Conservation (phyloP, 2,797 vertebrate genomes). For the Vultur gryphus region DNA sequence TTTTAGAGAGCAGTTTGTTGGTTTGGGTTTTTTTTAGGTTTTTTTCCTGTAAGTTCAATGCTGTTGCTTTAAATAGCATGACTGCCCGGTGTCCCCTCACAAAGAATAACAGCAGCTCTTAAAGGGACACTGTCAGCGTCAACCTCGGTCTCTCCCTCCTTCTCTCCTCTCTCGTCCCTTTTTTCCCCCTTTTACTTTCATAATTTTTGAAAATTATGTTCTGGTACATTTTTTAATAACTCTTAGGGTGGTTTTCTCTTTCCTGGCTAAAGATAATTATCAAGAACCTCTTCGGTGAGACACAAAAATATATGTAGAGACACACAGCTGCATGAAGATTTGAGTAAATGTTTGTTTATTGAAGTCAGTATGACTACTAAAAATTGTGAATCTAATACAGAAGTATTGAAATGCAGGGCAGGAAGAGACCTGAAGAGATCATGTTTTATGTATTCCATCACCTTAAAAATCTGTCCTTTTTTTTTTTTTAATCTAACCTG, state of each 20-base stretch:
- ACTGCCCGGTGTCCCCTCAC: neutral
- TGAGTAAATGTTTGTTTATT: neutral
- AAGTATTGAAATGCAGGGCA: neutral
- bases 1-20: neutral
- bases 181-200: neutral
- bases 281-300: neutral
- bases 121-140: neutral
- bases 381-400: neutral
- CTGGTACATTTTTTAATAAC: neutral
- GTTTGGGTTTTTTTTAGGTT: fast-evolving
- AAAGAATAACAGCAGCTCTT: conserved; percentile 38
- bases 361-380: neutral
- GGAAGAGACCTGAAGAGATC: neutral
- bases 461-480: neutral
- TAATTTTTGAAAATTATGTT: neutral
- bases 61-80: conserved; percentile 41
- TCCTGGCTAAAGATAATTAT: neutral
- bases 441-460: neutral
- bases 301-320: neutral
- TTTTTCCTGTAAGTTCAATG: neutral
- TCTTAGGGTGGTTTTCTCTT: neutral
- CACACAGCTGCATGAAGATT: neutral
- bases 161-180: neutral
- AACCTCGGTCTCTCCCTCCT: neutral
- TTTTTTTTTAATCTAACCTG: neutral